These are phyloP conservation scores for Probosciger aterrimus DNA, from an alignment of 2,113 vertebrate species.

Conservation along the genomic window DNA sequence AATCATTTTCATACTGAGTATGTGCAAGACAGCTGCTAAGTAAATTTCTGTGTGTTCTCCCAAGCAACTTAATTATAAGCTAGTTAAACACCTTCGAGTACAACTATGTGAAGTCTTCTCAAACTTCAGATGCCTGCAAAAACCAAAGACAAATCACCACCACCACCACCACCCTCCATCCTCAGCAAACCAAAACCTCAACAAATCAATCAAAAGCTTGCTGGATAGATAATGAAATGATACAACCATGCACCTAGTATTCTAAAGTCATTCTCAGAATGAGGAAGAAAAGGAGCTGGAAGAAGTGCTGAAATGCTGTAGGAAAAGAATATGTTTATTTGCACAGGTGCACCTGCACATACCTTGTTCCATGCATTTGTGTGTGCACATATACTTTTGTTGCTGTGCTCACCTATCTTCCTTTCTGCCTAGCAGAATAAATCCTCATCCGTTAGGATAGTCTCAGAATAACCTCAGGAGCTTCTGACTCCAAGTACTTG, in stretches of 20 bases:
- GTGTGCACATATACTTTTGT: not conserved
- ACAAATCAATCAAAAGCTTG: not conserved
- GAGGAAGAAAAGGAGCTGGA: not conserved
- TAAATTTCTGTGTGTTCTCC: not conserved
- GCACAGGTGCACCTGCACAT: not conserved
- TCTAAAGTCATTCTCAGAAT: not conserved
- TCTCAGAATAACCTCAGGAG: not conserved
- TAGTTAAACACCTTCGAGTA: not conserved
- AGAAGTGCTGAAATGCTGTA: not conserved
- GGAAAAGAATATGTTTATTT: not conserved
- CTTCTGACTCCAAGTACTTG: not conserved
- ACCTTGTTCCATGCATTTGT: not conserved
- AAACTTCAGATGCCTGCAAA: not conserved
- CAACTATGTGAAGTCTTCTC: not conserved
- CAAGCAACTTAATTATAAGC: not conserved
- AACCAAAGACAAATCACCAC: rapidly evolving
- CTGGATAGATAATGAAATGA: not conserved
- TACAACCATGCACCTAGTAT: not conserved
- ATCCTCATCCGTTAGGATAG: rapidly evolving
- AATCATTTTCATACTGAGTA: not conserved
- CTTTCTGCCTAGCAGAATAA: not conserved
- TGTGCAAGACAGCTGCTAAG: not conserved
- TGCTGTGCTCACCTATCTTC: not conserved
- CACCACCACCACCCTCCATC: not conserved
- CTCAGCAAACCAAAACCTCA: not conserved